Base-by-base conservation (phyloP, 2,888 invertebrate species). In the Eubasilissa splendida region DNA sequence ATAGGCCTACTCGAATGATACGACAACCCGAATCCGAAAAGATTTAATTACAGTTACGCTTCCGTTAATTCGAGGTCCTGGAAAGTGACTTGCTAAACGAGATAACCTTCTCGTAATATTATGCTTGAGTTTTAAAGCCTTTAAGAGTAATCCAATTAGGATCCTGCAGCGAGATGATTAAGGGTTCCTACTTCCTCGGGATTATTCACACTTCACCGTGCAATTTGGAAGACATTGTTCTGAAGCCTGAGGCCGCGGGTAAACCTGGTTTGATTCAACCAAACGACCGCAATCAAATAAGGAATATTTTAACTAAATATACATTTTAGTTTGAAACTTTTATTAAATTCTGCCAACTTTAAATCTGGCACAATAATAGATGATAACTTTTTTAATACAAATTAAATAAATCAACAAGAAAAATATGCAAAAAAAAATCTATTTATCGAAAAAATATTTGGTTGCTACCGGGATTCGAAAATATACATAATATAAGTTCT, bases 161-260 rank as follows among this genome's bases (percentile, higher is more conserved):
- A 22, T n/a, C 70, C 70, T 70, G 70, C 53, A 70, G 70, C 53
- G 70, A 14, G 53, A 70, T 70, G 70, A 70, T 70, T 70, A 70
- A 70, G 54, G 70, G 53, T 70, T 58, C 9, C 70, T 53, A 53
- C 53, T 70, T 70, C 53, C 70, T 70, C 33, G 53, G 22, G 70
- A 70, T 70, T 70, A 70, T 70, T 70, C 70, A 70, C 70, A 70
- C 70, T 70, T 70, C 70, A 70, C 53, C 52, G 14, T 70, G 70
- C 70, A 70, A 70, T 70, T 70, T 70, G 70, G 70, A 14, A 54
- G 70, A 70, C 70, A 70, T 70, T 70, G 70, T 53, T 70, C 70
- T 22, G 70, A n/a, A 9, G 70, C 70, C 53, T 22, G 70, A 14
- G 70, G 53, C 50, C 12, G 52, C 8, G 66, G 66, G 7, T 66